Conservation (phyloP, 2,797 vertebrate species). For the Lemur catta region DNA sequence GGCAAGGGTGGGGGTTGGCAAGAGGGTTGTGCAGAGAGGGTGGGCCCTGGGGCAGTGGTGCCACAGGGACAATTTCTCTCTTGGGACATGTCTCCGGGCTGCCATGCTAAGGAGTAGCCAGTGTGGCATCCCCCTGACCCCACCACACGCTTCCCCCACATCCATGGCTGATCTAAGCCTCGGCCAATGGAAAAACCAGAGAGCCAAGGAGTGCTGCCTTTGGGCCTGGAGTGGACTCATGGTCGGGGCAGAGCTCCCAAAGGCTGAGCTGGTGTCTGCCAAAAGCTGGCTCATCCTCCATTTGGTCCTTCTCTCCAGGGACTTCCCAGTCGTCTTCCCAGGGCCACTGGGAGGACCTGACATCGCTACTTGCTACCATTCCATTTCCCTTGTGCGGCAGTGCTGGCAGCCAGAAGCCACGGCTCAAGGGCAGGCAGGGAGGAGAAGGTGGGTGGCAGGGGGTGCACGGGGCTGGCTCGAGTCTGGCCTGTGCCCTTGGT, state of each 20-base stretch:
- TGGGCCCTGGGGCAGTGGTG: fast-evolving
- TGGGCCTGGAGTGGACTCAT: background rate
- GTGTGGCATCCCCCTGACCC: fast-evolving
- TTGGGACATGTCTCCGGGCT: background rate
- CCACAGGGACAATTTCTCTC: background rate
- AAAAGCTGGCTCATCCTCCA: background rate
- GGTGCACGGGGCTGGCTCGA: background rate
- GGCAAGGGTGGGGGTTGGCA: background rate
- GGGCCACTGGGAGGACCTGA: background rate
- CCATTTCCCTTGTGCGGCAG: background rate
- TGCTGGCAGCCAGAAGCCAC: fast-evolving
- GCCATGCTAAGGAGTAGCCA: background rate
- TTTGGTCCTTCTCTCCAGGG: background rate
- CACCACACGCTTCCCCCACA: fast-evolving
- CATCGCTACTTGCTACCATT: background rate
- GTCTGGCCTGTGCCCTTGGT: background rate
- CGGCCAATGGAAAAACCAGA: background rate
- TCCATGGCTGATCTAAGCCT: background rate
- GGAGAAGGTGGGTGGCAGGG: background rate
- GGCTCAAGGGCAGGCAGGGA: background rate
- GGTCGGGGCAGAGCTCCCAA: background rate
- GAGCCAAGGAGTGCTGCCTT: background rate
- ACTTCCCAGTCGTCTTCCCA: no score
- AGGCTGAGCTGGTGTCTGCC: background rate
- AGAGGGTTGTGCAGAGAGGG: background rate